phyloP scores from a whole-genome alignment of 2,797 vertebrate genomes.

The Pseudotriccus pelzelni region DNA sequence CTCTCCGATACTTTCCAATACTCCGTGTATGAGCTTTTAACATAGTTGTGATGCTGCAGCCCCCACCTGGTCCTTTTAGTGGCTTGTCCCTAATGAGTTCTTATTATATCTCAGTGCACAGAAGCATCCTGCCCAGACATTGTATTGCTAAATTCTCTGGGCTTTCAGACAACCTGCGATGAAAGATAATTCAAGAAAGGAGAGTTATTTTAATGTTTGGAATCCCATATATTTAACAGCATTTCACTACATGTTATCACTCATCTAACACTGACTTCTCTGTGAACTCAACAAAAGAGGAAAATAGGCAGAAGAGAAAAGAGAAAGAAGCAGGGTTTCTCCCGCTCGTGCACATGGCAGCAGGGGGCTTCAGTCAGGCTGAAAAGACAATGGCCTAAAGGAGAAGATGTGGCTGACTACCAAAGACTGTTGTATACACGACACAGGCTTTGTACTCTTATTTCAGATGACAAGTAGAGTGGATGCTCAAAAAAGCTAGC shows the following conservation, averaged over 20 bases:
- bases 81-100: constrained; percentile 23
- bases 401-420: constrained; percentile 39
- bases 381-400: constrained; percentile 59
- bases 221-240: constrained; percentile 43
- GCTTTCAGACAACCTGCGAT: constrained; percentile 40
- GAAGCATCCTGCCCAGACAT: constrained; percentile 29
- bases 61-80: not conserved
- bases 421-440: constrained; percentile 27
- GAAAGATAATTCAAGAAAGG: constrained; percentile 56
- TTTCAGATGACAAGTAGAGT: constrained; percentile 58
- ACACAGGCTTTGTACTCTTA: constrained; percentile 38
- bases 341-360: not conserved
- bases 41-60: not conserved
- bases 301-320: constrained; percentile 56
- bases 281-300: constrained; percentile 54
- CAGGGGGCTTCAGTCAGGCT: constrained; percentile 59
- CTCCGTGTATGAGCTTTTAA: not conserved
- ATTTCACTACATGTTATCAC: constrained; percentile 40
- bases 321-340: constrained; percentile 54
- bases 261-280: constrained; percentile 42
- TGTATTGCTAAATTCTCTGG: constrained; percentile 61
- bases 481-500: constrained; percentile 46
- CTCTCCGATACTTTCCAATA: not conserved
- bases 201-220: constrained; percentile 56
- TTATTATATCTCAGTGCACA: constrained; percentile 22